Evolutionary conservation across 2,797 vertebrate species (phyloP).

Genomic region (Sebastes glaucus): DNA sequence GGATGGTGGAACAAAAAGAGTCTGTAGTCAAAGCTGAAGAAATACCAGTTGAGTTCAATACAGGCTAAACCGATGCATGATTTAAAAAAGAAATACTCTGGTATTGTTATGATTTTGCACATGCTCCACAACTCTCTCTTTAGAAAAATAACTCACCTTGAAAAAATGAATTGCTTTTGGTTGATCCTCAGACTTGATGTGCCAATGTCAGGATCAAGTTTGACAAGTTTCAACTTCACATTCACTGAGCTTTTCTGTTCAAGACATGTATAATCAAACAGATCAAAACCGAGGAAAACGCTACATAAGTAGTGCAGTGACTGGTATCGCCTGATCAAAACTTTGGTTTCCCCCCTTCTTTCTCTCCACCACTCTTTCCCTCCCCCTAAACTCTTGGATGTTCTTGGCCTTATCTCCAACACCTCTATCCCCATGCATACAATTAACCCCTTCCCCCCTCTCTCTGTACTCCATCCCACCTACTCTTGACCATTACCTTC

Average conservation of each 20-base stretch:
- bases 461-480: conserved; percentile 25
- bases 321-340: background rate
- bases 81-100: background rate
- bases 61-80: background rate
- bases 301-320: background rate
- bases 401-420: conserved; percentile 75
- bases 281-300: background rate
- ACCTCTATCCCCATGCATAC: conserved; percentile 73
- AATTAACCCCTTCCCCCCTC: conserved; percentile 64
- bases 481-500: conserved; percentile 46
- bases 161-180: background rate
- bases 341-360: background rate
- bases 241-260: background rate
- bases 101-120: background rate
- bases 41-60: background rate
- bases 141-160: background rate
- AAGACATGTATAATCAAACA: background rate
- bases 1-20: background rate
- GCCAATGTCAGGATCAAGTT: background rate
- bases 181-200: background rate
- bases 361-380: conserved; percentile 12
- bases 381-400: conserved; percentile 51
- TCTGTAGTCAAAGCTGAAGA: background rate
- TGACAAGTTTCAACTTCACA: background rate
- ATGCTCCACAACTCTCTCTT: background rate